Evolutionary conservation across 35 echinoderm and acorn worm genomes (phyloP).

Genomic region (Ptychodera flava): DNA sequence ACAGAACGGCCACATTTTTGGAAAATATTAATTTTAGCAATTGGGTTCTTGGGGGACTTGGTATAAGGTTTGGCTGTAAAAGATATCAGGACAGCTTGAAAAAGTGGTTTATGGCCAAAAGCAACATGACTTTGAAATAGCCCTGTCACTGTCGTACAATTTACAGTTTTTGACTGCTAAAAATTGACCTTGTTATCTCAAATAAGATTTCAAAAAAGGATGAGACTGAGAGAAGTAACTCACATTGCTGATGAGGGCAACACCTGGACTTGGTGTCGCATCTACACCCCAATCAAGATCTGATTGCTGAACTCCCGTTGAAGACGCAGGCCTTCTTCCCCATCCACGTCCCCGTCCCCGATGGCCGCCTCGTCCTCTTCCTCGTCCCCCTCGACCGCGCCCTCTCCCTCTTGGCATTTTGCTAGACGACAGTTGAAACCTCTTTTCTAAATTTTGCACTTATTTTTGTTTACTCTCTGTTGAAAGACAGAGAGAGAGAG

Average conservation of each 20-base stretch:
- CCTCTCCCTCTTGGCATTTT: conserved; percentile 21
- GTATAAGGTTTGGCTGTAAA: not conserved
- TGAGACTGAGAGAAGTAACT: not conserved
- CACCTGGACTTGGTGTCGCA: not conserved
- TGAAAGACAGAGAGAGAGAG: too few relatives aligned
- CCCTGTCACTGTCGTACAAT: too few relatives aligned
- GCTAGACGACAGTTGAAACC: too few relatives aligned
- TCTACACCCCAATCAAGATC: not conserved
- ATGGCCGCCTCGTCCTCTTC: conserved; percentile 6
- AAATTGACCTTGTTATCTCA: not conserved
- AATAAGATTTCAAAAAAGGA: too few relatives aligned
- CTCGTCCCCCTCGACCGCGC: conserved; percentile 13
- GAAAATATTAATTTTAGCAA: not conserved
- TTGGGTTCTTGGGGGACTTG: not conserved
- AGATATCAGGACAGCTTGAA: not conserved
- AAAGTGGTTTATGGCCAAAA: not conserved
- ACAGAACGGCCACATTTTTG: conserved; percentile 2
- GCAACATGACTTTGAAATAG: not conserved
- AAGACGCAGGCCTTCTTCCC: not conserved
- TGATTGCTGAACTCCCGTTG: not conserved
- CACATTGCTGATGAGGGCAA: not conserved
- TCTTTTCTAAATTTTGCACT: too few relatives aligned
- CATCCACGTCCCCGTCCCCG: not conserved
- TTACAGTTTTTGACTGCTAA: too few relatives aligned
- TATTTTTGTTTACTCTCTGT: too few relatives aligned